A percentile compares a stretch with the other conserved stretches of the same genome.
Evolutionary conservation across 2,797 vertebrate genomes (phyloP).

Genomic region (Sebastes wilsoni): DNA sequence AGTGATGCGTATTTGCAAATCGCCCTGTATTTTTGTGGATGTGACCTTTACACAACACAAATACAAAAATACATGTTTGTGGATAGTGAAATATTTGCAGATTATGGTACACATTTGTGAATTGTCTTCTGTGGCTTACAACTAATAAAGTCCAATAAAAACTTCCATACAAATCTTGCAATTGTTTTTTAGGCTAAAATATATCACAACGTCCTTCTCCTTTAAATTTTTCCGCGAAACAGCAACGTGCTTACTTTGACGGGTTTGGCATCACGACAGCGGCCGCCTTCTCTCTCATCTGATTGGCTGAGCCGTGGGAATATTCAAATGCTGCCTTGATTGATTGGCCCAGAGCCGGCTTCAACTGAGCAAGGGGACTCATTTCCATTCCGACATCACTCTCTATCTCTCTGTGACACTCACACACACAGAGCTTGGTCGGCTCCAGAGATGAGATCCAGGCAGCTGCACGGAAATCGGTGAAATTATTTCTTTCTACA

Average conservation of each 20-base stretch:
- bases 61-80: no score
- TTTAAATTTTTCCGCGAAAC: slow-evolving; percentile 75
- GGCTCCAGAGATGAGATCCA: slow-evolving; percentile 48
- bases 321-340: slow-evolving; percentile 71
- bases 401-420: slow-evolving; percentile 22
- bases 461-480: slow-evolving; percentile 22
- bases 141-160: no score
- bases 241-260: slow-evolving; percentile 74
- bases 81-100: no score
- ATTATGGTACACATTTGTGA: no score
- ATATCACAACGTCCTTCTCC: slow-evolving; percentile 24
- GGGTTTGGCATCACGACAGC: slow-evolving; percentile 52
- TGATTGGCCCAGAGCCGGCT: slow-evolving; percentile 80
- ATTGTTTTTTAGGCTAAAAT: neutral
- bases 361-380: slow-evolving; percentile 60
- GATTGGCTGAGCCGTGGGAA: slow-evolving; percentile 79
- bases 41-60: no score
- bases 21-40: no score
- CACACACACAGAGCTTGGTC: slow-evolving; percentile 44
- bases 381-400: slow-evolving; percentile 73
- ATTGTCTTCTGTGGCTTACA: no score
- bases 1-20: no score
- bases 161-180: neutral
- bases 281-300: slow-evolving; percentile 58
- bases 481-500: neutral